phyloP scores from a whole-genome alignment of 2,888 invertebrate species.

The Aromia moschata region DNA sequence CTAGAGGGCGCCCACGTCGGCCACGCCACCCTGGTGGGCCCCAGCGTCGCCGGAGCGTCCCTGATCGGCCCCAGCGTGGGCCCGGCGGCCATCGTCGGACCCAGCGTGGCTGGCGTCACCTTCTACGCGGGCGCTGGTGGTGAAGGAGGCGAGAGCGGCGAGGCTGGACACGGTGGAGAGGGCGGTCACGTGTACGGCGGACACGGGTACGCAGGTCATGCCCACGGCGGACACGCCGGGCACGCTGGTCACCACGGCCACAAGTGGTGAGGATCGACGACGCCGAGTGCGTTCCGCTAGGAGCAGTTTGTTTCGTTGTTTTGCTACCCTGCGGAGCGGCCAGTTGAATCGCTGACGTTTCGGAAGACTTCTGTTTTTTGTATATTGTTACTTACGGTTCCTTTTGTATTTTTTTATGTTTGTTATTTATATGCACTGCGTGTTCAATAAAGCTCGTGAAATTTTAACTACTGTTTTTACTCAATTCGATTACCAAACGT shows the following conservation, averaged over 20 bases:
- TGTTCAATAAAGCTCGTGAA: not conserved
- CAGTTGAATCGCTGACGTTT: too few species aligned
- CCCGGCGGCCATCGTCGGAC: slow-evolving; percentile 39
- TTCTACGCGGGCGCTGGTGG: slow-evolving; percentile 23
- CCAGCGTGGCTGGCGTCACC: slow-evolving; percentile 35
- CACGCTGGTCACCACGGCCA: not conserved
- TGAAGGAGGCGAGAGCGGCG: slow-evolving; percentile 24
- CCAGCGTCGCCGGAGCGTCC: slow-evolving; percentile 9
- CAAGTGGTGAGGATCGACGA: not conserved
- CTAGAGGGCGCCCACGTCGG: slow-evolving; percentile 1
- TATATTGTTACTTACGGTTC: not conserved
- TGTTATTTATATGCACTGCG: not conserved
- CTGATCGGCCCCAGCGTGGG: slow-evolving; percentile 37
- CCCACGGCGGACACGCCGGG: not conserved
- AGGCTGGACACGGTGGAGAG: slow-evolving; percentile 25
- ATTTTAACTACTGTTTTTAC: too few species aligned
- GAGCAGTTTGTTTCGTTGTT: too few species aligned
- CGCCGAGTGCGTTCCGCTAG: too few species aligned
- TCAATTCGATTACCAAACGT: too few species aligned
- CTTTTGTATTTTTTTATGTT: not conserved
- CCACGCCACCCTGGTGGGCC: not conserved
- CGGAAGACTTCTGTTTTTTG: not conserved
- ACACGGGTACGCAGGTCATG: not conserved
- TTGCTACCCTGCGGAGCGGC: too few species aligned
- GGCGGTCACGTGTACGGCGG: slow-evolving; percentile 17